These are phyloP conservation scores for Urechis unicinctus DNA, from an alignment of 2,888 invertebrate genomes.

Conservation along the genomic window DNA sequence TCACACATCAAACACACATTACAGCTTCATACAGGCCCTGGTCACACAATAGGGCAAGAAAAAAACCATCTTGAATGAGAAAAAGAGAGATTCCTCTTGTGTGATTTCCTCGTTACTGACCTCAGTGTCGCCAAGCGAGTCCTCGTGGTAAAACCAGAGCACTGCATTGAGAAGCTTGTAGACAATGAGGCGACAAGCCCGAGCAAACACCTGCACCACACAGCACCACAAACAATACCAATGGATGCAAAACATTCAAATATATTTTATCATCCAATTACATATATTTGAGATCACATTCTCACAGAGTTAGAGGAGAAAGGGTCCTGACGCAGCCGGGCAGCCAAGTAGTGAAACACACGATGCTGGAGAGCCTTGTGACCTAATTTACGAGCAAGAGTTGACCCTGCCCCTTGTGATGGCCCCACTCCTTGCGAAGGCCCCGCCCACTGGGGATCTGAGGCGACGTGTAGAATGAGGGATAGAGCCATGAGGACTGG, in stretches of 20 bases:
- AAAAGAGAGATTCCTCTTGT: background rate
- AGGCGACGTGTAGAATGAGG: slow-evolving; percentile 32
- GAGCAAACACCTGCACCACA: slow-evolving; percentile 34
- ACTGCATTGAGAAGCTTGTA: slow-evolving; percentile 37
- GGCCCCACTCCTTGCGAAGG: too few relatives aligned
- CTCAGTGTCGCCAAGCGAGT: slow-evolving; percentile 34
- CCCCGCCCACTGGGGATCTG: slow-evolving; percentile 5
- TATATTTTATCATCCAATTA: too few relatives aligned
- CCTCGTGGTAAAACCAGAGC: slow-evolving; percentile 40
- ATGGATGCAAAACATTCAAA: too few relatives aligned
- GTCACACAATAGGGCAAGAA: too few relatives aligned
- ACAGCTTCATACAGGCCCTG: too few relatives aligned
- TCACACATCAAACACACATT: too few relatives aligned
- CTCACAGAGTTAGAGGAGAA: slow-evolving; percentile 39
- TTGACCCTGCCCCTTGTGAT: too few relatives aligned
- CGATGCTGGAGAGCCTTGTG: slow-evolving; percentile 36
- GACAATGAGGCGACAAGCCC: slow-evolving; percentile 33
- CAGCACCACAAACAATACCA: too few relatives aligned
- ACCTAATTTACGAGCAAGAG: slow-evolving; percentile 34
- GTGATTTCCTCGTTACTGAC: slow-evolving; percentile 15
- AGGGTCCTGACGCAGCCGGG: slow-evolving; percentile 32
- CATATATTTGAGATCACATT: background rate
- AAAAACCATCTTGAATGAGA: slow-evolving; percentile 30
- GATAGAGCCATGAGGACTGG: slow-evolving; percentile 47
- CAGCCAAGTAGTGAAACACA: slow-evolving; percentile 35